A percentile compares a stretch with the other conserved stretches of the same genome.
Conservation (phyloP, 1,140 invertebrate species). For the Zaprionus tsacasi region DNA sequence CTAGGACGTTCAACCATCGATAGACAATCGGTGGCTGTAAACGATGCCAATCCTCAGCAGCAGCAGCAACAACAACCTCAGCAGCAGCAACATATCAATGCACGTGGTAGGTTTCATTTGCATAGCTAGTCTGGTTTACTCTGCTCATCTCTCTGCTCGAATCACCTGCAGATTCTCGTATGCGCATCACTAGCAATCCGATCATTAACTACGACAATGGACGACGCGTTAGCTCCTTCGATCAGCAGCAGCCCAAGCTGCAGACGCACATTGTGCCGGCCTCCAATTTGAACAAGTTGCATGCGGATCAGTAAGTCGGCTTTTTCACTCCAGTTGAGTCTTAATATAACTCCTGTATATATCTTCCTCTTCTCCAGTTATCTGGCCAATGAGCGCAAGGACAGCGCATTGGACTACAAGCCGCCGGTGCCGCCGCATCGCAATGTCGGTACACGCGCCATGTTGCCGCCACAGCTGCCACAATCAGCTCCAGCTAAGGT, state of each 20-base stretch:
- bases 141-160: neutral
- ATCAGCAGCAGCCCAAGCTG: constrained; percentile 88
- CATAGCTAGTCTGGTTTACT: too few relatives aligned
- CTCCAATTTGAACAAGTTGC: constrained; percentile 68
- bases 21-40: constrained; percentile 85
- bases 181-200: constrained; percentile 92
- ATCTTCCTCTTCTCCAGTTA: constrained; percentile 84
- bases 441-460: constrained; percentile 85
- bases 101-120: constrained; percentile 48
- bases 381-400: constrained; percentile 86
- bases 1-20: constrained; percentile 95
- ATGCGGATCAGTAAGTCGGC: constrained; percentile 80
- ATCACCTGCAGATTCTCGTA: constrained; percentile 77
- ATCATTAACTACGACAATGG: constrained; percentile 87
- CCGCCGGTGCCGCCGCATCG: constrained; percentile 94
- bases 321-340: neutral
- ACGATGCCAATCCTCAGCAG: constrained; percentile 37
- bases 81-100: constrained; percentile 46
- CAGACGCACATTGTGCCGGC: constrained; percentile 73
- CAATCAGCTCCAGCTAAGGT: constrained; percentile 50
- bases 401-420: constrained; percentile 86
- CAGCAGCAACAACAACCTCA: constrained; percentile 10
- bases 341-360: neutral
- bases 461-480: constrained; percentile 65
- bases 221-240: constrained; percentile 85